Conservation (phyloP, 1,140 invertebrate genomes). For the Caenorhabditis elegans region DNA sequence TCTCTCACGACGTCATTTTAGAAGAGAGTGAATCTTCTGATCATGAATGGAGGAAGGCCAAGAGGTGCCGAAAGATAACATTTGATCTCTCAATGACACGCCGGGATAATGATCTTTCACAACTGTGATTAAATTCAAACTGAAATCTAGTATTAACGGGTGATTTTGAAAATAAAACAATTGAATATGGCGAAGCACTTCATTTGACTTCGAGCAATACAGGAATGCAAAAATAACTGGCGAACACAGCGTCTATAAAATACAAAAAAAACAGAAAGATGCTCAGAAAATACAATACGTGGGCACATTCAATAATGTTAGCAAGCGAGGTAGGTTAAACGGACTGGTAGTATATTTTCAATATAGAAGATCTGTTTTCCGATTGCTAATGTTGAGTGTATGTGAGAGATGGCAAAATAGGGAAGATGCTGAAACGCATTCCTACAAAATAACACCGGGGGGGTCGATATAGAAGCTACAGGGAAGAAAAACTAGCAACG, state of each 20-base stretch:
- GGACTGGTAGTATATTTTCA: neutral
- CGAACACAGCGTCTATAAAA: neutral
- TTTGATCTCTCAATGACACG: neutral
- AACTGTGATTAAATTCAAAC: neutral
- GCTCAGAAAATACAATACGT: neutral
- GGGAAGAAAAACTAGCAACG: neutral
- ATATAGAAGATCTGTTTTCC: no score
- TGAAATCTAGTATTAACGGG: neutral
- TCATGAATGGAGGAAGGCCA: neutral
- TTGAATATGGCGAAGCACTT: neutral
- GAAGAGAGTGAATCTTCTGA: conserved; percentile 23
- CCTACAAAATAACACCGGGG: conserved; percentile 13
- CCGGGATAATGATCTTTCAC: neutral
- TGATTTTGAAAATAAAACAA: neutral
- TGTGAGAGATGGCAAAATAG: conserved; percentile 6
- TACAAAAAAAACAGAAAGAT: neutral
- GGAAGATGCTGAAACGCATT: neutral
- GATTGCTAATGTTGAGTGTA: neutral
- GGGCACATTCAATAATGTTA: neutral
- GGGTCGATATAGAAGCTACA: neutral
- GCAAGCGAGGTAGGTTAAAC: neutral
- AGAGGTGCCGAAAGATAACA: neutral
- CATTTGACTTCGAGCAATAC: neutral
- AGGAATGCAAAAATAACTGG: neutral
- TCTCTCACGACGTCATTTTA: conserved; percentile 16